Percentiles rank a stretch among this genome's conserved stretches.
Conservation (phyloP, 2,888 invertebrate species). For the Campoletis raptor region DNA sequence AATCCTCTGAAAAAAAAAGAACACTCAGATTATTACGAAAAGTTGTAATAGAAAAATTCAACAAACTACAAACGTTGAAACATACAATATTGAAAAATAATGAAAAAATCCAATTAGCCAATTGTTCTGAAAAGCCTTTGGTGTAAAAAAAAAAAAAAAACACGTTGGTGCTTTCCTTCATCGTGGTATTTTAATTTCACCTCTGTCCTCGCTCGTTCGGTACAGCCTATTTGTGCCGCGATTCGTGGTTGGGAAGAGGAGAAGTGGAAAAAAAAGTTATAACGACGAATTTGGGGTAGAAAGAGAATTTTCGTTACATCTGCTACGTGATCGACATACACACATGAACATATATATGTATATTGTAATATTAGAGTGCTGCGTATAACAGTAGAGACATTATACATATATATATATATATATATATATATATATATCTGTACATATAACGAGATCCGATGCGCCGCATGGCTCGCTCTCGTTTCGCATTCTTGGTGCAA, state of each 20-base stretch:
- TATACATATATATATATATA: not conserved
- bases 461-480: slow-evolving; percentile 51
- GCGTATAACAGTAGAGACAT: slow-evolving; percentile 3
- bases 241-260: not conserved
- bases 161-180: not conserved
- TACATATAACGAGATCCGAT: slow-evolving; percentile 39
- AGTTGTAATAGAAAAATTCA: not conserved
- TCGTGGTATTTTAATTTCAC: not conserved
- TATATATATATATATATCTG: slow-evolving; percentile 3
- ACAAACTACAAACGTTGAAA: not conserved
- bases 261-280: slow-evolving; percentile 1
- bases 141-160: not conserved
- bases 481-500: slow-evolving; percentile 50
- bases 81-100: not conserved
- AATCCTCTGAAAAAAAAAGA: too few species aligned
- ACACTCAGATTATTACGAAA: not conserved
- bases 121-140: not conserved
- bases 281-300: slow-evolving; percentile 19
- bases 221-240: not conserved
- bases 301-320: slow-evolving; percentile 39
- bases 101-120: not conserved
- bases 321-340: slow-evolving; percentile 36
- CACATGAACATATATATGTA: slow-evolving; percentile 18
- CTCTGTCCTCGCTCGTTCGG: not conserved
- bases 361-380: slow-evolving; percentile 13